Percentiles rank a stretch among this genome's conserved stretches.
These are phyloP conservation scores for Petrocephalus sullivani DNA, from an alignment of 2,797 vertebrate genomes.

Conservation along the genomic window DNA sequence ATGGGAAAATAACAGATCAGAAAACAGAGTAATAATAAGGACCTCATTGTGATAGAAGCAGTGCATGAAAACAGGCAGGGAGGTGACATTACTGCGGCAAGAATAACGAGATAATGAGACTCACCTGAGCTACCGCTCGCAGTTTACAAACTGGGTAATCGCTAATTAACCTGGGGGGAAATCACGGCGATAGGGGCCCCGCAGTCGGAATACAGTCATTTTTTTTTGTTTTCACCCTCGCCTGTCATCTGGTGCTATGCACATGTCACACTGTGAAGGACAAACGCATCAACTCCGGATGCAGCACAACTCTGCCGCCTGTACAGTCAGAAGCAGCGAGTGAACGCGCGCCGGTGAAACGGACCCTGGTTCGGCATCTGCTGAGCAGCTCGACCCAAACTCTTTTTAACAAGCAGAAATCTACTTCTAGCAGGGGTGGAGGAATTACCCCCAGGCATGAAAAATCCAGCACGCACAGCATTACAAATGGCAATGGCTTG, in stretches of 20 bases:
- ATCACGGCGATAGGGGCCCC: not conserved
- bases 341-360: not conserved
- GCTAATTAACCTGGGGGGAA: conserved; percentile 11
- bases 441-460: not conserved
- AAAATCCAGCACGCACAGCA: not conserved
- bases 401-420: not conserved
- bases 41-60: not conserved
- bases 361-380: not conserved
- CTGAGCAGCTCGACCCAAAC: not conserved
- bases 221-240: not conserved
- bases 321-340: not conserved
- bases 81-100: not conserved
- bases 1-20: not conserved
- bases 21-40: not conserved
- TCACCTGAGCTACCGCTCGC: not conserved
- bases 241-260: not conserved
- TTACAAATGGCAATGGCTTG: not conserved
- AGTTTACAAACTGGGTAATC: not conserved
- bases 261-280: not conserved
- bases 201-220: not conserved
- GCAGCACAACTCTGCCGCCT: not conserved
- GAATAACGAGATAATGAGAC: not conserved
- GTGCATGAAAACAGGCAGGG: not conserved
- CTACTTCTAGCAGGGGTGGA: not conserved
- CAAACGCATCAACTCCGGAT: not conserved